phyloP scores from a whole-genome alignment of 1,140 invertebrate species.

The Dinoponera quadriceps region DNA sequence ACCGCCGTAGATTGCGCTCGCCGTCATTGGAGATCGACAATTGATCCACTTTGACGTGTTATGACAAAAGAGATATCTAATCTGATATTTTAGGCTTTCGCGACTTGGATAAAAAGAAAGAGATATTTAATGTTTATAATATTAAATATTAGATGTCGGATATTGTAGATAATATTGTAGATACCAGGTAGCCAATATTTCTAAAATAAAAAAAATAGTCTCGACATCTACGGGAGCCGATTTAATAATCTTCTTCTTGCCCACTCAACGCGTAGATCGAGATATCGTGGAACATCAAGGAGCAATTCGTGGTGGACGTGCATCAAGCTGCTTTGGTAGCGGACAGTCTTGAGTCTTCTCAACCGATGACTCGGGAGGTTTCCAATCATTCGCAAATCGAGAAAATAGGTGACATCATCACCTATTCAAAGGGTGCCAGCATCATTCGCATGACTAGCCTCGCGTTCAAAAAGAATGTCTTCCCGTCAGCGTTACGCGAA shows the following conservation, averaged over 20 bases:
- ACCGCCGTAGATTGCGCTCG: background rate
- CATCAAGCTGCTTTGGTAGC: conserved; percentile 71
- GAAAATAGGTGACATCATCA: conserved; percentile 89
- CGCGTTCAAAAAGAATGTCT: conserved; percentile 89
- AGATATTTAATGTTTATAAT: conserved; percentile 19
- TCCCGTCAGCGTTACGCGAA: conserved; percentile 87
- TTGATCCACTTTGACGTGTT: background rate
- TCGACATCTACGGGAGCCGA: background rate
- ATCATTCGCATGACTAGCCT: conserved; percentile 92
- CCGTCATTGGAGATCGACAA: background rate
- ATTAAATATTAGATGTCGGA: too few species aligned
- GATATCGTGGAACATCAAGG: conserved; percentile 85
- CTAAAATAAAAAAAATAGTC: too few species aligned
- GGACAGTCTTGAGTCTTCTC: conserved; percentile 74
- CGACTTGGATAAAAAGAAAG: background rate
- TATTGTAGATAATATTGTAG: too few species aligned
- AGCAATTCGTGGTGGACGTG: conserved; percentile 84
- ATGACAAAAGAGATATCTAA: too few species aligned
- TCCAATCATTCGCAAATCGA: conserved; percentile 86
- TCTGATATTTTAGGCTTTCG: too few species aligned
- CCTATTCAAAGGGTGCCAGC: conserved; percentile 89
- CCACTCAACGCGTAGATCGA: conserved; percentile 75
- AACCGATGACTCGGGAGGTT: conserved; percentile 76
- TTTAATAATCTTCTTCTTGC: conserved; percentile 4
- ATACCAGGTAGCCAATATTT: too few species aligned